A percentile compares a stretch with the other conserved stretches of the same genome.
Evolutionary conservation across 2,113 vertebrate species (phyloP).

Genomic region (Leucosticte australis): DNA sequence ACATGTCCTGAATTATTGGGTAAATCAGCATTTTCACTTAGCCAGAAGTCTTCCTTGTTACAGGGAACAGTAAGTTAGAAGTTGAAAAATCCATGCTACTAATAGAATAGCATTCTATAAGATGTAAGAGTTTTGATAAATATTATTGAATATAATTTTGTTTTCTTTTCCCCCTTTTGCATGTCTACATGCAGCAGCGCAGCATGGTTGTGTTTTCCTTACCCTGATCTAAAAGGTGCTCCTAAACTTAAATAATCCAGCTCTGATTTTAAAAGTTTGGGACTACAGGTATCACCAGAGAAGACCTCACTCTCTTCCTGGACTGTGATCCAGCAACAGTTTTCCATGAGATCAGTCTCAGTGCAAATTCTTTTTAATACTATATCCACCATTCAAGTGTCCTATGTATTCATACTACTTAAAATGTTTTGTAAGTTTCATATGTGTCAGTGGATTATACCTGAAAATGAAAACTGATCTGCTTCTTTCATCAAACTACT

Average conservation of each 20-base stretch:
- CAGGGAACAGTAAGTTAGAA: neutral
- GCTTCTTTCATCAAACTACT: neutral
- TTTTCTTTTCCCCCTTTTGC: neutral
- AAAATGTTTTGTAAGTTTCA: neutral
- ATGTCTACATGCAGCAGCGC: rapidly evolving
- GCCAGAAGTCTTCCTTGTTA: neutral
- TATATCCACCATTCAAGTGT: neutral
- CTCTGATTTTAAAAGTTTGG: neutral
- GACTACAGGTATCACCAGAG: neutral
- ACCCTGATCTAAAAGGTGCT: neutral
- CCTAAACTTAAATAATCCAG: neutral
- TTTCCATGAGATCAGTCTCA: neutral
- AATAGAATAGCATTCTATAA: neutral
- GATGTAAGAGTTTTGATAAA: neutral
- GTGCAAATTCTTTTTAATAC: neutral
- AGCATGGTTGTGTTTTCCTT: neutral
- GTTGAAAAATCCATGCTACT: neutral
- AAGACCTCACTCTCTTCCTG: neutral
- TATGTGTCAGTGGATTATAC: neutral
- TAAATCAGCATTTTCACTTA: neutral
- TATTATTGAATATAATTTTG: neutral
- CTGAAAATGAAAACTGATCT: neutral
- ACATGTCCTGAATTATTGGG: neutral
- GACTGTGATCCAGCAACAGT: neutral
- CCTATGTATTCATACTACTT: neutral